A percentile compares a stretch with the other conserved stretches of the same genome.
Evolutionary conservation across 2,797 vertebrate species (phyloP).

Genomic region (Danio tinwini): DNA sequence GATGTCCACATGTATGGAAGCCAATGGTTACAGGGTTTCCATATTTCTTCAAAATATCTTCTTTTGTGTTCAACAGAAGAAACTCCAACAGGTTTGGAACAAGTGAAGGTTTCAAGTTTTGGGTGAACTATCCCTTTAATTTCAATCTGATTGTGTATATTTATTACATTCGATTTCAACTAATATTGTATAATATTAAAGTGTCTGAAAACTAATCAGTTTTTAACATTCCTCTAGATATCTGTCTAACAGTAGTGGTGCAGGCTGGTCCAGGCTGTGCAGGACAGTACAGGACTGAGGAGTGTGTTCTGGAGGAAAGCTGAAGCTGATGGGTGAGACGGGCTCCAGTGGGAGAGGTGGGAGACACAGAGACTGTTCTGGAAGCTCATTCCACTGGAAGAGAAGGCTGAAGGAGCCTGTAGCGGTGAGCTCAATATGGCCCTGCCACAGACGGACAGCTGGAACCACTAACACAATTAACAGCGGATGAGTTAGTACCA

Average conservation of each 20-base stretch:
- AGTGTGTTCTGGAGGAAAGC: constrained; percentile 12
- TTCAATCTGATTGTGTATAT: too few relatives aligned
- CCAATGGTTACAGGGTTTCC: too few relatives aligned
- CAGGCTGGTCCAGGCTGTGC: not conserved
- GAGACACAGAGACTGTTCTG: constrained; percentile 61
- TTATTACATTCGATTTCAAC: not conserved
- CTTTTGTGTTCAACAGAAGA: too few relatives aligned
- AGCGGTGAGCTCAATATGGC: constrained; percentile 93
- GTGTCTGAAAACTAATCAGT: not conserved
- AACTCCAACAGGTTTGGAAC: too few relatives aligned
- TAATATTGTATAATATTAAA: not conserved
- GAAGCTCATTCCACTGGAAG: constrained; percentile 90
- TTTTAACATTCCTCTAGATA: not conserved
- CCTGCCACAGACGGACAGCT: constrained; percentile 88
- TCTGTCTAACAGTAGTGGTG: not conserved
- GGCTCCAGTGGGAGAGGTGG: constrained; percentile 31
- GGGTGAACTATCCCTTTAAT: too few relatives aligned
- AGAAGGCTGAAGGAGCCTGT: constrained; percentile 91
- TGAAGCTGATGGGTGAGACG: constrained; percentile 3
- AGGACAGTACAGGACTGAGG: not conserved
- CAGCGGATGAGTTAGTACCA: constrained; percentile 97
- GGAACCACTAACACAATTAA: constrained; percentile 95
- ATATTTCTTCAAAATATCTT: too few relatives aligned
- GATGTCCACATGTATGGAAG: too few relatives aligned
- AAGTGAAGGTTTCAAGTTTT: too few relatives aligned